These are phyloP conservation scores for Rissa tridactyla DNA, from an alignment of 2,113 vertebrate genomes.

Conservation along the genomic window DNA sequence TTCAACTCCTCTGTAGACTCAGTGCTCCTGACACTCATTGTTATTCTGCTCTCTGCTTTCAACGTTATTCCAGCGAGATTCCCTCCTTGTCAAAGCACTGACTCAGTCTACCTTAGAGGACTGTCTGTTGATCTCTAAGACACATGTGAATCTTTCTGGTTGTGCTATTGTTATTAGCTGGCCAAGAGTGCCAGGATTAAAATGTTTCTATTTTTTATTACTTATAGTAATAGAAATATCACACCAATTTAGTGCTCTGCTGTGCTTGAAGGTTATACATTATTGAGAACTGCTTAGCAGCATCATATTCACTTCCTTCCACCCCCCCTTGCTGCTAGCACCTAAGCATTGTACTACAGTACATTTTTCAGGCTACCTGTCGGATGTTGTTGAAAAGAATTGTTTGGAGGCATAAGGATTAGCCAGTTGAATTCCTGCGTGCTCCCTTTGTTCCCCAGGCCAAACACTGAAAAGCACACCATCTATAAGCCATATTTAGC, in stretches of 20 bases:
- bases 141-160: neutral
- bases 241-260: neutral
- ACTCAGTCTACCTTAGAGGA: neutral
- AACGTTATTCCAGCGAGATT: neutral
- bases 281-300: neutral
- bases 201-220: neutral
- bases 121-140: neutral
- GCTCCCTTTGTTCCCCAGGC: neutral
- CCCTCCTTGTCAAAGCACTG: neutral
- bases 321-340: neutral
- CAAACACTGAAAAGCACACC: neutral
- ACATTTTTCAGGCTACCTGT: neutral
- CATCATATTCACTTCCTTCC: neutral
- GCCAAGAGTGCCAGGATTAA: neutral
- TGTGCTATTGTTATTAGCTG: neutral
- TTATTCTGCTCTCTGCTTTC: conserved; percentile 30
- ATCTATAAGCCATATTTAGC: neutral
- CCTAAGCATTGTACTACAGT: no score
- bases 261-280: neutral
- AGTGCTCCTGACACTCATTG: neutral
- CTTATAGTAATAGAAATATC: neutral
- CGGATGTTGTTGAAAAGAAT: neutral
- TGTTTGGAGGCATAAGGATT: neutral
- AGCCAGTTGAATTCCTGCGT: neutral
- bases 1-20: neutral